These are phyloP conservation scores for Smutsia temminckii DNA, from an alignment of 2,797 vertebrate species.

Conservation along the genomic window DNA sequence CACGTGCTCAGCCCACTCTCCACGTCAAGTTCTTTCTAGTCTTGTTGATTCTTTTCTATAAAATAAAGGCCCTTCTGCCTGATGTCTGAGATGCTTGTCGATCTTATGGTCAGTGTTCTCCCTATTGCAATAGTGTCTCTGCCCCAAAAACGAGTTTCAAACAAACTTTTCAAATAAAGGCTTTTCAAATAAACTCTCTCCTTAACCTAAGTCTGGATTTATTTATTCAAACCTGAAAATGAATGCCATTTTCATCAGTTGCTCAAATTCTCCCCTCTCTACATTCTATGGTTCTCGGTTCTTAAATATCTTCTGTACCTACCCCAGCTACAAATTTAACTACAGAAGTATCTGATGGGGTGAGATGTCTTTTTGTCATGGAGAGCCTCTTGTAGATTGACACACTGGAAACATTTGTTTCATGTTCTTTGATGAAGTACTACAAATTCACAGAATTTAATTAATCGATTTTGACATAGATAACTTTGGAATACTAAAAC, in stretches of 20 bases:
- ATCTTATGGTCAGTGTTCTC: neutral
- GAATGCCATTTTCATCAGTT: neutral
- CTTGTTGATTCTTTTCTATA: neutral
- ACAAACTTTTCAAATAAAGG: too few species aligned
- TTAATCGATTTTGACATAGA: neutral
- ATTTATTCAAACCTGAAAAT: neutral
- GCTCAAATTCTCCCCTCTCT: neutral
- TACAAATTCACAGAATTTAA: neutral
- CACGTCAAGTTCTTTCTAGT: neutral
- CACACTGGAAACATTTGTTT: neutral
- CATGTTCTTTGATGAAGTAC: neutral
- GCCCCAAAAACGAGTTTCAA: neutral
- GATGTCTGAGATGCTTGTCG: neutral
- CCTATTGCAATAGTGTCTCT: too few species aligned
- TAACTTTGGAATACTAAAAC: neutral
- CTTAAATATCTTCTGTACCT: neutral
- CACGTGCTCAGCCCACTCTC: neutral
- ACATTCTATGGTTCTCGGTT: neutral
- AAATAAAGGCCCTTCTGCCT: neutral
- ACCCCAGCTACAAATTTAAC: neutral
- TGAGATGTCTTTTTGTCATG: constrained; percentile 21
- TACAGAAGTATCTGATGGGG: neutral
- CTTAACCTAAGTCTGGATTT: neutral
- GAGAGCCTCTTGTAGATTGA: neutral
- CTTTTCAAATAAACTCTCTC: neutral